A percentile compares a stretch with the other conserved stretches of the same genome.
These are phyloP conservation scores for Recurvirostra avosetta DNA, from an alignment of 2,113 vertebrate genomes.

Conservation along the genomic window DNA sequence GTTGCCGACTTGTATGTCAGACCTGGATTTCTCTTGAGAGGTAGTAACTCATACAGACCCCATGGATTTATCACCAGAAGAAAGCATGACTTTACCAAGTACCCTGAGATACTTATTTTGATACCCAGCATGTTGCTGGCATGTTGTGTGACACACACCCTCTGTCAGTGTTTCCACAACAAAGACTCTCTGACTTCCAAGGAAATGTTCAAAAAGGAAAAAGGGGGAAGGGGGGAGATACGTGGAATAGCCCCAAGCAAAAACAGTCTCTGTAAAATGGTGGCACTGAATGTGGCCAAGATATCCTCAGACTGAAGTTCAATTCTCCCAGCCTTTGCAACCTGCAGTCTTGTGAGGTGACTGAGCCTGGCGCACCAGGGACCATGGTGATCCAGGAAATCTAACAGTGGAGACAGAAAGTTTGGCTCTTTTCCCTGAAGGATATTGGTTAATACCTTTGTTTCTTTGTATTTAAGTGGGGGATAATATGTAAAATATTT, in stretches of 20 bases:
- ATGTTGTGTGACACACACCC: background rate
- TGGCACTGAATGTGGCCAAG: accelerated
- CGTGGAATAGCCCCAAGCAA: background rate
- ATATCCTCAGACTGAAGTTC: background rate
- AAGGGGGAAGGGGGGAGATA: background rate
- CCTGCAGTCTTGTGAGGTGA: background rate
- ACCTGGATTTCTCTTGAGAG: background rate
- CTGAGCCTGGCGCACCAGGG: background rate
- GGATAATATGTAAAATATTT: background rate
- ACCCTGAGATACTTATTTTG: background rate
- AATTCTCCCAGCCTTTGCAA: background rate
- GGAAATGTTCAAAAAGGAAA: background rate
- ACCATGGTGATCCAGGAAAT: background rate
- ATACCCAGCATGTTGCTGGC: background rate
- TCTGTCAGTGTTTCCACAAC: background rate
- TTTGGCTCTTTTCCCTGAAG: background rate
- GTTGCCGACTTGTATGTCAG: background rate
- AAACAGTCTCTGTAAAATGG: background rate
- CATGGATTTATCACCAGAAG: background rate
- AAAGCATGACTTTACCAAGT: background rate
- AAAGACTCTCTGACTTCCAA: background rate
- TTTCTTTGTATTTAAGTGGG: background rate
- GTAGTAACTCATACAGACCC: background rate
- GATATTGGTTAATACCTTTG: background rate
- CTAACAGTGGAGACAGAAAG: background rate